phyloP scores from a whole-genome alignment of 2,888 invertebrate species.

The Tetropium fuscum region DNA sequence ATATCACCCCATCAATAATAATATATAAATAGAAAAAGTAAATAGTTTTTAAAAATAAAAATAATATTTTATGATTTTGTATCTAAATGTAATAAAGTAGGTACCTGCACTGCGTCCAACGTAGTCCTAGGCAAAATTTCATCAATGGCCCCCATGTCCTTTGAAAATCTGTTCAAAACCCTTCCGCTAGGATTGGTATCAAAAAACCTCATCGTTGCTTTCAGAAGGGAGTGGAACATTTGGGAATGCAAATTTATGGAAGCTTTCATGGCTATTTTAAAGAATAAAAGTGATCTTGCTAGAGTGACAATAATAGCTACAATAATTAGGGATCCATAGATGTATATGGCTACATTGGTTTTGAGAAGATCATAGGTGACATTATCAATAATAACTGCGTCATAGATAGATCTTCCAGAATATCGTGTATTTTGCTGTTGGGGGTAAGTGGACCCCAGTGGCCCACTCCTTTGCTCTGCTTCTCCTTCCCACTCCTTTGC shows the following conservation, averaged over 20 bases:
- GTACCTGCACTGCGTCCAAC: constrained; percentile 73
- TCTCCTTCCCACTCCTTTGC: too few species aligned
- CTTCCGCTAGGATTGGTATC: constrained; percentile 85
- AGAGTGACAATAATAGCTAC: constrained; percentile 72
- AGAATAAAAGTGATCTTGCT: constrained; percentile 76
- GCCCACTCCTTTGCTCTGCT: constrained; percentile 1
- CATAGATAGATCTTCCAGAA: background rate
- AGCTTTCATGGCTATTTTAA: constrained; percentile 80
- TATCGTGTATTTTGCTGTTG: too few species aligned
- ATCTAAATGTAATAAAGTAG: too few species aligned
- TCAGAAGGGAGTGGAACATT: constrained; percentile 78
- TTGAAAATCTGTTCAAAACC: constrained; percentile 84
- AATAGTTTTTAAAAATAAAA: too few species aligned
- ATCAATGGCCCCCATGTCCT: constrained; percentile 85
- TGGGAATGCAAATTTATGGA: constrained; percentile 79
- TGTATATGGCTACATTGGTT: constrained; percentile 48
- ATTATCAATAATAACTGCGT: constrained; percentile 32
- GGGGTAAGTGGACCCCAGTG: constrained; percentile 21
- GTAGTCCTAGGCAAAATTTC: constrained; percentile 76
- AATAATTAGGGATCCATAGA: constrained; percentile 71
- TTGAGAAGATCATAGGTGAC: constrained; percentile 37
- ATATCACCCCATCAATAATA: too few species aligned
- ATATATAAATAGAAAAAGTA: too few species aligned
- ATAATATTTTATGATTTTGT: too few species aligned
- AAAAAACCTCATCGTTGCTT: constrained; percentile 76